phyloP scores from a whole-genome alignment of 1,140 invertebrate genomes.

The Eupristina koningsbergeri region DNA sequence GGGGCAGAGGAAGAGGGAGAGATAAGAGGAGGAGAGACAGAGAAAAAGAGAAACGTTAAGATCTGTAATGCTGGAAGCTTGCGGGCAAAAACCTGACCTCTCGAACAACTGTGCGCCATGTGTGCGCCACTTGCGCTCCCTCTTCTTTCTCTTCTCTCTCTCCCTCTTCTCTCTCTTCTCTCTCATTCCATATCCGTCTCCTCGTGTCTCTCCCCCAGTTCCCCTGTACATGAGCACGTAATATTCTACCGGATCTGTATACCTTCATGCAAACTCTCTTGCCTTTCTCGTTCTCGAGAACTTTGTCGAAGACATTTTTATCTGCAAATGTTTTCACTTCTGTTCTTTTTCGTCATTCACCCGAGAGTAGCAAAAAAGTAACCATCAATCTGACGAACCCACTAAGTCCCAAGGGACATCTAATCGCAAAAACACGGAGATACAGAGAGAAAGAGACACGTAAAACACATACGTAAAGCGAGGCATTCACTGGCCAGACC shows the following conservation, averaged over 20 bases:
- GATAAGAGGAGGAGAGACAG: too few relatives aligned
- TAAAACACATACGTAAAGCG: too few relatives aligned
- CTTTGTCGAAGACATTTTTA: conserved; percentile 3
- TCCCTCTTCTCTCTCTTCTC: background rate
- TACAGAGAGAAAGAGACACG: background rate
- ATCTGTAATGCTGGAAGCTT: conserved; percentile 67
- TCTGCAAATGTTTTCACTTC: conserved; percentile 20
- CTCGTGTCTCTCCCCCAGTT: background rate
- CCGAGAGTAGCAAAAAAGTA: background rate
- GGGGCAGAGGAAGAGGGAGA: background rate
- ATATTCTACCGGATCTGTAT: background rate
- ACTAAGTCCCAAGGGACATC: background rate
- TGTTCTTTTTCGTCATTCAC: background rate
- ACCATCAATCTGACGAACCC: background rate
- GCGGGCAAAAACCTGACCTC: conserved; percentile 73
- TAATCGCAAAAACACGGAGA: background rate
- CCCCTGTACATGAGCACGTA: background rate
- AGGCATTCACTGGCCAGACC: too few relatives aligned
- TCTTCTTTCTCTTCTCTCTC: conserved; percentile 52
- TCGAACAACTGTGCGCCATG: conserved; percentile 73
- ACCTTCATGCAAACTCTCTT: conserved; percentile 26
- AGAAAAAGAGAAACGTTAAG: conserved; percentile 21
- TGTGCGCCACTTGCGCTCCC: conserved; percentile 70
- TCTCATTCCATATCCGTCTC: background rate
- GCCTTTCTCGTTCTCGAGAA: conserved; percentile 21